These are phyloP conservation scores for Girardinus metallicus DNA, from an alignment of 2,797 vertebrate genomes.

Conservation along the genomic window DNA sequence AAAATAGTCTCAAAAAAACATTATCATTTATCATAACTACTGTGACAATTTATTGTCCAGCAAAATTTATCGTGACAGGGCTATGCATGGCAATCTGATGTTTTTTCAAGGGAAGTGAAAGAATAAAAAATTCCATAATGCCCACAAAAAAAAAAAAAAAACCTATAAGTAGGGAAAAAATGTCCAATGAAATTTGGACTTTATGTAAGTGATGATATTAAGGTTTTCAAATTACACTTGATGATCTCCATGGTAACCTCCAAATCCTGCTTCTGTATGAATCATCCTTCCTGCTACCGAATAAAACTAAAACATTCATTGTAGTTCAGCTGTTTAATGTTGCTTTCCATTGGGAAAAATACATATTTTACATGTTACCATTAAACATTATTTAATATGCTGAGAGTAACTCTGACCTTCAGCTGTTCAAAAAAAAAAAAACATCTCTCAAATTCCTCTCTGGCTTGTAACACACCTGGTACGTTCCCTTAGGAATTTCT, in stretches of 20 bases:
- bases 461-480: background rate
- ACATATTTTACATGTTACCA: background rate
- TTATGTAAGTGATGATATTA: background rate
- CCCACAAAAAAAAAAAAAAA: no score
- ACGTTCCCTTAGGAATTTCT: conserved; percentile 1
- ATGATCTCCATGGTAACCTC: background rate
- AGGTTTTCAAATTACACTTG: background rate
- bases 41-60: no score
- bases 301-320: background rate
- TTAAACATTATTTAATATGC: conserved; percentile 6
- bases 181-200: background rate
- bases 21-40: no score
- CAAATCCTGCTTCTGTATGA: background rate
- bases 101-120: no score
- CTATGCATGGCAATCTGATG: no score
- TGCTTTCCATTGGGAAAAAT: background rate
- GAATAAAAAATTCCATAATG: no score
- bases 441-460: background rate
- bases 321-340: background rate
- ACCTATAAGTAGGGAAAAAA: background rate
- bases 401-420: background rate
- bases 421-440: background rate
- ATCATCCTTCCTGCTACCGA: background rate
- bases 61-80: no score
- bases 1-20: no score